Evolutionary conservation across 2,113 vertebrate genomes (phyloP), one percentile per base, ranked within the genome.

Genomic region (Megatriorchis doriae): DNA sequence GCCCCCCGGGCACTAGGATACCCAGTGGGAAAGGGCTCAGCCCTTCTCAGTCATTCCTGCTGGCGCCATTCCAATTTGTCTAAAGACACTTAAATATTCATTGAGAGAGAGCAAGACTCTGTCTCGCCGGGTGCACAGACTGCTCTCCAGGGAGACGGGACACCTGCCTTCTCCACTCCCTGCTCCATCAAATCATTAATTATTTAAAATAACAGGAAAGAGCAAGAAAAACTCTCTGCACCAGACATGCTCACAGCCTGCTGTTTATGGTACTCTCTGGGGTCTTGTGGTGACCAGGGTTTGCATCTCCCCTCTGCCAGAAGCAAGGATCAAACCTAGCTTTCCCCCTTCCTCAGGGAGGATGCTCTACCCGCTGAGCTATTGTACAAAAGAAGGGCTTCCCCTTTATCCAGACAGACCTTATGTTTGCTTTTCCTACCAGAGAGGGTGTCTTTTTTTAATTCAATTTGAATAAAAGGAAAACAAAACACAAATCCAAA

Each of bases 41-140:
- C 43, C 89, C 58, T 95, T 93, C 78, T 87, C 95, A 95, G 91
- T n/a, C 89, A 47, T 81, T 81, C 78, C 78, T 42, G 87, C 95
- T 93, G 94, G 93, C 87, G 0, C 78, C 13, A 1, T 29, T 93
- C 93, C 96, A 85, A n/a, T 88, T 91, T 93, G 94, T 80, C 74
- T 92, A 48, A 91, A 82, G 85, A 87, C 93, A 62, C 93, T 97
- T 97, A 96, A 97, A 97, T 96, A 97, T 97, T 96, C 96, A 96
- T 96, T 1, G 32, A 31, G 68, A 93, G 80, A 91, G 91, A 90
- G 90, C 94, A 88, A 86, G 86, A 50, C 61, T 88, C 29, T 0
- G 73, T 96, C 90, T 97, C n/a, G 81, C 78, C 85, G 48, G 78
- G 96, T 47, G 66, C 66, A 73, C 90, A 92, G 85, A 80, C 79